phyloP scores from a whole-genome alignment of 2,797 vertebrate species.

The Pangasius sanitwongsei region DNA sequence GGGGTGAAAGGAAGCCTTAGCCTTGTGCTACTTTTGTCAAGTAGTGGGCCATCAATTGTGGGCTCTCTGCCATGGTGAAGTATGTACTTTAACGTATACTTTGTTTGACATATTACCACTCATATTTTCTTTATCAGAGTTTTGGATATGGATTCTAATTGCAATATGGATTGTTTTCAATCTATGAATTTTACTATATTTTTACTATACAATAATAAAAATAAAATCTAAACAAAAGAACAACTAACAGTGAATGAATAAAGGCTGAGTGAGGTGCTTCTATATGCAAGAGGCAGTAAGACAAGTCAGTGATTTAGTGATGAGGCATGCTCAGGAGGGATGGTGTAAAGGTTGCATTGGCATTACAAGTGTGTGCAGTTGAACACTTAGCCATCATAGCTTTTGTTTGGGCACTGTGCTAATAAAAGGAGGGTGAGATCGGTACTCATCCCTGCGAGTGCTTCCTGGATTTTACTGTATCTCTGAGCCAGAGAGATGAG shows the following conservation, averaged over 20 bases:
- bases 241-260: background rate
- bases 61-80: conserved; percentile 70
- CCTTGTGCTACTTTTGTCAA: conserved; percentile 64
- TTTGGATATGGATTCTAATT: background rate
- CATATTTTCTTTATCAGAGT: background rate
- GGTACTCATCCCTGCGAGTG: conserved; percentile 62
- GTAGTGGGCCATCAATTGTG: conserved; percentile 86
- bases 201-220: background rate
- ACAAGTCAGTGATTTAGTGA: background rate
- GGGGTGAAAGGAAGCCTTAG: background rate
- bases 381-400: background rate
- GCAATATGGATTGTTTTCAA: too few relatives aligned
- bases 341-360: background rate
- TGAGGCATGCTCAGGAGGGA: background rate
- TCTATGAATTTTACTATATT: background rate
- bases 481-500: conserved; percentile 45
- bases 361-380: background rate
- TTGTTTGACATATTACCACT: background rate
- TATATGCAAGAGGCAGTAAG: background rate
- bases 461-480: conserved; percentile 48
- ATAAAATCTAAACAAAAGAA: background rate
- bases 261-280: background rate
- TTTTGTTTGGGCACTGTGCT: conserved; percentile 56
- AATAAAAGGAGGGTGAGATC: conserved; percentile 65
- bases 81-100: too few relatives aligned